Percentiles rank a stretch among this genome's conserved stretches.
These are phyloP conservation scores for Athalia circularis DNA, from an alignment of 2,888 invertebrate species.

Conservation along the genomic window DNA sequence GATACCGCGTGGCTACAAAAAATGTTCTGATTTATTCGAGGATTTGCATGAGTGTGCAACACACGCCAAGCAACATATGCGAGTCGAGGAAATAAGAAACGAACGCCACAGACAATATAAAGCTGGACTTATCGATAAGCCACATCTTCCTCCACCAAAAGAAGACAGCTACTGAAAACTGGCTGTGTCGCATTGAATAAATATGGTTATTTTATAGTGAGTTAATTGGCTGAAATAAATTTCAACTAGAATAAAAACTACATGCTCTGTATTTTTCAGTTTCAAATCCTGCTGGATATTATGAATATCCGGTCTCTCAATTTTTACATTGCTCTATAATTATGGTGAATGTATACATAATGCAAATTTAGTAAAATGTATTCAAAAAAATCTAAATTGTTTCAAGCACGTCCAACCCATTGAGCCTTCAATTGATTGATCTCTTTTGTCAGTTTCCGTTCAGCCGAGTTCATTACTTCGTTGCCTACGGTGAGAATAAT, in stretches of 20 bases:
- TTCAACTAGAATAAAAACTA: constrained; percentile 16
- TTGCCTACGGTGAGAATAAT: too few species aligned
- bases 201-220: constrained; percentile 26
- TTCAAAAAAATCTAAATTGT: too few species aligned
- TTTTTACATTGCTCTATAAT: too few species aligned
- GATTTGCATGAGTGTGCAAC: constrained; percentile 85
- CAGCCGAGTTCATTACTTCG: too few species aligned
- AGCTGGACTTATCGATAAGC: constrained; percentile 76
- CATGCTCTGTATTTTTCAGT: not conserved
- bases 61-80: constrained; percentile 77
- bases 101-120: constrained; percentile 80
- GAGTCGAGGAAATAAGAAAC: constrained; percentile 78
- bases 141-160: constrained; percentile 75
- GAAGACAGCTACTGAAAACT: constrained; percentile 77
- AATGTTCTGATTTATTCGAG: constrained; percentile 79
- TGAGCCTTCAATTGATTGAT: too few species aligned
- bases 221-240: constrained; percentile 14
- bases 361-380: too few species aligned
- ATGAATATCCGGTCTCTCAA: too few species aligned
- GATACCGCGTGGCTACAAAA: constrained; percentile 78
- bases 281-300: too few species aligned
- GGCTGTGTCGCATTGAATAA: not conserved
- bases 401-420: too few species aligned
- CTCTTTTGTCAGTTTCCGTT: too few species aligned
- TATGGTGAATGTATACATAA: too few species aligned